Conservation (phyloP, 2,888 invertebrate genomes). For the Sympetrum striolatum region DNA sequence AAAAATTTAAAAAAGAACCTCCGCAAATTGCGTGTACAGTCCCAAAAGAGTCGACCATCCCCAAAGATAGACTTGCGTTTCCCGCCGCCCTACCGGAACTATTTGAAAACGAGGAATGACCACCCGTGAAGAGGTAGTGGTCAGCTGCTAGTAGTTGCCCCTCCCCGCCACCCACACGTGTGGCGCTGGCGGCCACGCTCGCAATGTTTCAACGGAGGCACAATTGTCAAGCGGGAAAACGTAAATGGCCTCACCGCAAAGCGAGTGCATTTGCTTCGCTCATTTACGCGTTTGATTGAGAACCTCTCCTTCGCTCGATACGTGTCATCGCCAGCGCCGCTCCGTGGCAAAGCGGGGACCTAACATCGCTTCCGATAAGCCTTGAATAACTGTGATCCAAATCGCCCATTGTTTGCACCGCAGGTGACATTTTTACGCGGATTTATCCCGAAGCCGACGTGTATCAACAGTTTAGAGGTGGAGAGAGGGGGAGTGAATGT, state of each 20-base stretch:
- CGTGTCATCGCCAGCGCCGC: slow-evolving; percentile 1
- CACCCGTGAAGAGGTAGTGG: not conserved
- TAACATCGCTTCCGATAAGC: not conserved
- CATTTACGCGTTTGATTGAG: slow-evolving; percentile 38
- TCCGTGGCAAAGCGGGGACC: slow-evolving; percentile 2
- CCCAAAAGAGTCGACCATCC: not conserved
- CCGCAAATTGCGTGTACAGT: no score
- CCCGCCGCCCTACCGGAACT: not conserved
- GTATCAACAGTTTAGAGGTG: no score
- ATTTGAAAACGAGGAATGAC: not conserved
- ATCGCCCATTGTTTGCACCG: no score
- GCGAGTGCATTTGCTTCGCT: not conserved
- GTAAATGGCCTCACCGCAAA: not conserved
- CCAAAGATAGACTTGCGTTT: not conserved
- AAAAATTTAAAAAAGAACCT: no score
- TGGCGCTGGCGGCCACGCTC: slow-evolving; percentile 14
- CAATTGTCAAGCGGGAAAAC: slow-evolving; percentile 31
- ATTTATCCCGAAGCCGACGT: no score
- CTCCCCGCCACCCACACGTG: not conserved
- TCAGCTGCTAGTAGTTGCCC: slow-evolving; percentile 13
- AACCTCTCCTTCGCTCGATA: slow-evolving; percentile 30
- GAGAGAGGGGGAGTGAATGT: no score
- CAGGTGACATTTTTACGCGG: no score
- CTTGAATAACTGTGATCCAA: no score
- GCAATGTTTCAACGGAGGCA: slow-evolving; percentile 5